Conservation (phyloP, 2,113 vertebrate species). For the Pygoscelis antarcticus region DNA sequence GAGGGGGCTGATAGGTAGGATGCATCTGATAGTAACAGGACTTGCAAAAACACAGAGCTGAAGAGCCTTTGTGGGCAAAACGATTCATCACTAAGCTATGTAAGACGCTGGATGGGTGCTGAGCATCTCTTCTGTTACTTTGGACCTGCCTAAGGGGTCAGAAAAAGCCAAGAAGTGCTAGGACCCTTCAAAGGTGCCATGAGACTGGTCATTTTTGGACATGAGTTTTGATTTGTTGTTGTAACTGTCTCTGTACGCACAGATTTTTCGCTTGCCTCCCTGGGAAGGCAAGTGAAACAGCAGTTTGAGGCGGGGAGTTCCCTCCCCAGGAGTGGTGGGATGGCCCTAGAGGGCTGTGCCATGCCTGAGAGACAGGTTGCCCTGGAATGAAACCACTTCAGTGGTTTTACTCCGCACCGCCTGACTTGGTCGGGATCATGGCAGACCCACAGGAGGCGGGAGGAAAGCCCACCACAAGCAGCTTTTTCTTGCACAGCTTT, state of each 20-base stretch:
- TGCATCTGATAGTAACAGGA: not conserved
- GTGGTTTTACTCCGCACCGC: not conserved
- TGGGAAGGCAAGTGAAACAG: not conserved
- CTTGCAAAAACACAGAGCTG: not conserved
- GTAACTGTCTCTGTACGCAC: not conserved
- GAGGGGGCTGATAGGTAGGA: not conserved
- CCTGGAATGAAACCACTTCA: not conserved
- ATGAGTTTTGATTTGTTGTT: not conserved
- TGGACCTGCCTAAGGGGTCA: not conserved
- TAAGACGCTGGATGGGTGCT: not conserved
- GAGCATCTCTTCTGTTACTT: not conserved
- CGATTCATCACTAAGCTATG: not conserved
- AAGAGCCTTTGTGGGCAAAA: not conserved
- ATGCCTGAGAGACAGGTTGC: not conserved
- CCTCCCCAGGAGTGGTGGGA: too few species aligned
- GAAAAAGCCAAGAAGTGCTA: not conserved
- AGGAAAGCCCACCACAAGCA: not conserved
- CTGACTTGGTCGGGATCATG: not conserved
- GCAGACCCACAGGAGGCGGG: not conserved
- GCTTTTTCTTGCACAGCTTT: not conserved
- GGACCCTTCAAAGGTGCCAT: not conserved
- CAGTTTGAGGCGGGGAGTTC: not conserved
- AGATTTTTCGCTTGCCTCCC: not conserved
- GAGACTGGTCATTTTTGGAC: not conserved
- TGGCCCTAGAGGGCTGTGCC: not conserved